Base-by-base conservation (phyloP, 2,888 invertebrate genomes). In the Drosophila eohydei region DNA sequence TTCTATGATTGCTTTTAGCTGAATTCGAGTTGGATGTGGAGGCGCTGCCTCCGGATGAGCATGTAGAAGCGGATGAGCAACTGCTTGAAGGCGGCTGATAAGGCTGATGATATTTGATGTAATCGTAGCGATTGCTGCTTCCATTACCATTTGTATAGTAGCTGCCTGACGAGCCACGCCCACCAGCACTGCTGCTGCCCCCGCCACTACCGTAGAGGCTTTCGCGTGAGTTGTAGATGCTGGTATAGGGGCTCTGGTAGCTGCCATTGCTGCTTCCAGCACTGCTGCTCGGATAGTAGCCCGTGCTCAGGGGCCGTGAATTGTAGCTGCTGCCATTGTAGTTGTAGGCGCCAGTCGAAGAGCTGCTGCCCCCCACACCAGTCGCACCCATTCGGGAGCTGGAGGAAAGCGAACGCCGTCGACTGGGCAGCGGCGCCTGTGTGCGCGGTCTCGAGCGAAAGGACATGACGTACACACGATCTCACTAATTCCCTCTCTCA, bases 321-420 rank as follows among this genome's bases (percentile, higher is more conserved):
- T 70, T 68, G 30, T 71, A 81, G 70, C 67, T 82, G 63, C 86
- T 72, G 64, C 84, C 70, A 60, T 71, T 89, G 44, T 82, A 83
- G 7, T 68, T 68, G 43, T 70, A 58, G 30, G 30, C 57, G 50
- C 64, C 73, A 0, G 73, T 36, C 0, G 72, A 64, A 51, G 61
- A 34, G 44, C 77, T 56, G 62, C 80, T 62, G 44, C 59, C 52
- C 1, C 59, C 74, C 2, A 60, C 34, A 3, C 66, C 69, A 3
- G 62, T 48, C 28, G 81, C 86, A 56, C 76, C 88, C 50, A 93
- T 91, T 2, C 94, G 93, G 0, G 94, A 93, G 63, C 94, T 94
- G 91, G 91, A 95, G 43, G 89, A 89, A 67, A 90, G 93, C 90
- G 89, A 95, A 92, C 81, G 94, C 91, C 92, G 90, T 52, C 83